A percentile compares a stretch with the other conserved stretches of the same genome.
phyloP scores from a whole-genome alignment of 2,888 invertebrate genomes.

The Eupithecia dodoneata region DNA sequence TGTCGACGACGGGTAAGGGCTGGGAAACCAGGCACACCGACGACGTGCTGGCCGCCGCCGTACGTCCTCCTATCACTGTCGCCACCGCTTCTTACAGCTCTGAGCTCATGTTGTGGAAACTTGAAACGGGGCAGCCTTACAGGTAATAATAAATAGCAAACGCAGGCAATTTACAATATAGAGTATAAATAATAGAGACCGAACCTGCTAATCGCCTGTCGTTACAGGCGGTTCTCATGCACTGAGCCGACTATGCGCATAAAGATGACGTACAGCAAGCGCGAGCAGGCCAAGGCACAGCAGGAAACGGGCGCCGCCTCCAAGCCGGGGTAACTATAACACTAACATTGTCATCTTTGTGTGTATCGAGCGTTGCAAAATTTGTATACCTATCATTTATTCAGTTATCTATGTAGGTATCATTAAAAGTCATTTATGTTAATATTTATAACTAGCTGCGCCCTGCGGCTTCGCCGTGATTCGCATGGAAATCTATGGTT shows the following conservation, averaged over 20 bases:
- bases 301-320: background rate
- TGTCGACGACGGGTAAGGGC: slow-evolving; percentile 83
- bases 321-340: background rate
- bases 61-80: slow-evolving; percentile 86
- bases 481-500: no score
- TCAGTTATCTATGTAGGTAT: background rate
- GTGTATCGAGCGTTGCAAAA: background rate
- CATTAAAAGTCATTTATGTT: no score
- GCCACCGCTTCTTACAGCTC: slow-evolving; percentile 92
- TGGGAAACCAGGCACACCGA: slow-evolving; percentile 90
- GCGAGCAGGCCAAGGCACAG: slow-evolving; percentile 49
- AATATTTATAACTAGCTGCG: no score
- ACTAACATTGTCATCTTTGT: background rate
- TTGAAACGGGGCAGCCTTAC: slow-evolving; percentile 92
- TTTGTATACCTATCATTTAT: background rate
- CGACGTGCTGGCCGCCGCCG: slow-evolving; percentile 89
- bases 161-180: background rate
- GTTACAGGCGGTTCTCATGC: slow-evolving; percentile 75
- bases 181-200: background rate
- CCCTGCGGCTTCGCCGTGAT: no score
- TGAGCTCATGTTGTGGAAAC: slow-evolving; percentile 91
- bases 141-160: slow-evolving; percentile 53
- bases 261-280: slow-evolving; percentile 82
- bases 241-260: slow-evolving; percentile 83
- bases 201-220: background rate